Conservation (phyloP, 2,888 invertebrate species). For the Tupiocoris notatus region DNA sequence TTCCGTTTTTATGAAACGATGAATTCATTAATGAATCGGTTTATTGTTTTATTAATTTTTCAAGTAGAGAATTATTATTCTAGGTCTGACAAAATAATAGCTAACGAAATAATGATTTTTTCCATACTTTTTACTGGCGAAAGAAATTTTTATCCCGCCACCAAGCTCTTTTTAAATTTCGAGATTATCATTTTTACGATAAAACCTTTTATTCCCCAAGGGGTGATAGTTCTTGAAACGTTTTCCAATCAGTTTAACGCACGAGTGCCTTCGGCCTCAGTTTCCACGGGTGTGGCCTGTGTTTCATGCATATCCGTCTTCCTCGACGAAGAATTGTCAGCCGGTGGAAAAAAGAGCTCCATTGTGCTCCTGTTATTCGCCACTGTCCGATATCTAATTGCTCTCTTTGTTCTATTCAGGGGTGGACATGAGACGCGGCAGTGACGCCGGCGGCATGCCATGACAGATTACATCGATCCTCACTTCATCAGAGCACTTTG, state of each 20-base stretch:
- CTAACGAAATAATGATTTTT: no score
- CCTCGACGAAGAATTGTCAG: background rate
- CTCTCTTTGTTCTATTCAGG: constrained; percentile 7
- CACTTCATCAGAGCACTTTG: constrained; percentile 60
- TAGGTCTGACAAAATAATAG: no score
- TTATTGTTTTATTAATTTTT: no score
- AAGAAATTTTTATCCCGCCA: no score
- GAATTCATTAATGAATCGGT: no score
- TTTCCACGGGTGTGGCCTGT: background rate
- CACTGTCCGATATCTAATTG: constrained; percentile 16
- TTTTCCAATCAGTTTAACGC: background rate
- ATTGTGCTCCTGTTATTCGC: constrained; percentile 16
- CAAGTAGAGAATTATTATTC: no score
- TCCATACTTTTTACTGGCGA: no score
- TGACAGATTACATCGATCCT: constrained; percentile 59
- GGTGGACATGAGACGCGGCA: constrained; percentile 43
- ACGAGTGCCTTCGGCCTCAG: background rate
- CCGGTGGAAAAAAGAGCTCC: background rate
- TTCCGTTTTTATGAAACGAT: no score
- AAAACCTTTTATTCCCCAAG: no score
- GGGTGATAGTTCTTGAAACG: background rate
- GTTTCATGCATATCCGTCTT: background rate
- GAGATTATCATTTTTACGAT: no score
- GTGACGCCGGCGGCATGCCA: constrained; percentile 49
- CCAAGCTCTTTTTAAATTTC: no score